Percentiles rank a stretch among this genome's conserved stretches.
Conservation (phyloP, 2,797 vertebrate genomes). For the Gambelia wislizenii region DNA sequence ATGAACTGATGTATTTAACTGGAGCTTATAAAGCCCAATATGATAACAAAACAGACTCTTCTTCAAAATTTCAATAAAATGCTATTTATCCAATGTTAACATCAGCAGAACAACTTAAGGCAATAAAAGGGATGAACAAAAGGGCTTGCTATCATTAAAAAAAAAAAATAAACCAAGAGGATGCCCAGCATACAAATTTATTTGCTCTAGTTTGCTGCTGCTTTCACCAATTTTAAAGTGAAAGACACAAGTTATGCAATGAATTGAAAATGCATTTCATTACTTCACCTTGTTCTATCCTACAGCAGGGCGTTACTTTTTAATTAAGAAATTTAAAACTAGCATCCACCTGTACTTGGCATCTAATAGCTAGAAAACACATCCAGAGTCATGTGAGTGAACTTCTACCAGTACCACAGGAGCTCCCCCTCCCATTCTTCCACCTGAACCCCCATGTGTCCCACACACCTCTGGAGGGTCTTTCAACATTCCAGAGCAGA, state of each 20-base stretch:
- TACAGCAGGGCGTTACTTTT: background rate
- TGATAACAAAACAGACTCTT: conserved; percentile 49
- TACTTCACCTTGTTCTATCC: background rate
- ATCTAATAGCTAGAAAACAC: background rate
- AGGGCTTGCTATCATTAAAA: conserved; percentile 35
- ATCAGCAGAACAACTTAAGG: conserved; percentile 43
- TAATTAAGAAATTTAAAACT: background rate
- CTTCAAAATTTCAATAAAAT: conserved; percentile 49
- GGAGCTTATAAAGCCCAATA: conserved; percentile 50
- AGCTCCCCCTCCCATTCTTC: too few relatives aligned
- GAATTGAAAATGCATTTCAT: background rate
- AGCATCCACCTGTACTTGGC: background rate
- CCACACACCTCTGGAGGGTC: too few relatives aligned
- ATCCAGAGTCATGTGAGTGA: background rate
- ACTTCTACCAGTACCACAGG: too few relatives aligned
- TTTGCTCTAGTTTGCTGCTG: background rate
- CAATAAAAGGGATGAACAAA: conserved; percentile 53
- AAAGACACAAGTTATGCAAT: background rate
- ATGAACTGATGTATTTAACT: conserved; percentile 28
- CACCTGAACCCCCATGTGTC: too few relatives aligned
- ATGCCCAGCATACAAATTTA: conserved; percentile 4
- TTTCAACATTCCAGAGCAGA: too few relatives aligned
- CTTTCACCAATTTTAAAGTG: conserved; percentile 27
- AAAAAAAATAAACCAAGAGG: conserved; percentile 6
- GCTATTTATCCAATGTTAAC: conserved; percentile 54